Percentiles rank a stretch among this genome's conserved stretches.
phyloP scores from a whole-genome alignment of 2,113 vertebrate species.

The Ammodytes marinus region DNA sequence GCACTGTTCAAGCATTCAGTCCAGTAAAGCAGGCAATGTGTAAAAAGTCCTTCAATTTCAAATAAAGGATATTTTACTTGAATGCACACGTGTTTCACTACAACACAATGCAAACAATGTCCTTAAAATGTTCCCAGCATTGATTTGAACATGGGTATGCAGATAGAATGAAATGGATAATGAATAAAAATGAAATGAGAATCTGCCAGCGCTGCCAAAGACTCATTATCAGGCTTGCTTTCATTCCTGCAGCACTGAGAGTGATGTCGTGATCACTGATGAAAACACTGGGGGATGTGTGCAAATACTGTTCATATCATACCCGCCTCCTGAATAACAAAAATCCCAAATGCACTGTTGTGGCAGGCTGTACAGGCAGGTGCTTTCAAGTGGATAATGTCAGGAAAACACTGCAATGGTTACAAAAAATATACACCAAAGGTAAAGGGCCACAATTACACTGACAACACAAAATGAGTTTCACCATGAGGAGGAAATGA shows the following conservation, averaged over 20 bases:
- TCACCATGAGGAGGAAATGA: conserved; percentile 14
- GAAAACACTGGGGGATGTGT: conserved; percentile 6
- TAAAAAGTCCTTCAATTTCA: background rate
- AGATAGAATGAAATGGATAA: background rate
- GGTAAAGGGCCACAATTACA: background rate
- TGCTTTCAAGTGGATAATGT: background rate
- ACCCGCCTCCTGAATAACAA: conserved; percentile 10
- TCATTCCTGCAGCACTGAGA: background rate
- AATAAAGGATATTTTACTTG: too few species aligned
- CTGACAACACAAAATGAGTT: background rate
- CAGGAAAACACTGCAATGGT: background rate
- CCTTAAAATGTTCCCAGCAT: too few species aligned
- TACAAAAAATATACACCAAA: background rate
- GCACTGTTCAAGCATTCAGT: background rate
- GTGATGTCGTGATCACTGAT: conserved; percentile 53
- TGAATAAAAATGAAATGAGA: background rate
- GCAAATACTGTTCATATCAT: background rate
- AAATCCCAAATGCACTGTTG: conserved; percentile 15
- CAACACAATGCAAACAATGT: background rate
- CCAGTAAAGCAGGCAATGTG: background rate
- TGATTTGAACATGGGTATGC: background rate
- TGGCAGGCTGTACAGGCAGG: background rate
- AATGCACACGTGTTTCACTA: background rate
- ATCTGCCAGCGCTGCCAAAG: conserved; percentile 1
- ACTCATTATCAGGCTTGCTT: conserved; percentile 31